Conservation (phyloP, 2,888 invertebrate species). For the Mongoloraphidia duomilia region DNA sequence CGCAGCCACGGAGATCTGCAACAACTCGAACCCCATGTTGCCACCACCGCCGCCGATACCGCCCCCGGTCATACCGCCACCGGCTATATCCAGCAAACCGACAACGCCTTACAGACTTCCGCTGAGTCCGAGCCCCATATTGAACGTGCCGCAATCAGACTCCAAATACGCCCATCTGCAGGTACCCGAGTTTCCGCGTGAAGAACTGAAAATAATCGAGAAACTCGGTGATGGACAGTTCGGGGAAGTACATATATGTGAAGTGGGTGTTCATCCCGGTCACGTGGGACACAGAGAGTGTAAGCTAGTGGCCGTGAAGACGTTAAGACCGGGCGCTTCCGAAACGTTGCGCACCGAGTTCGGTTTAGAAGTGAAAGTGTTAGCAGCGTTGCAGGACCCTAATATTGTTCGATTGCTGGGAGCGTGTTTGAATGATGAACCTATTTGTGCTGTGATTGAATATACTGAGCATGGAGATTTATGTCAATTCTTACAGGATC, state of each 20-base stretch:
- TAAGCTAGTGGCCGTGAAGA: conserved; percentile 58
- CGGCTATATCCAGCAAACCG: conserved; percentile 28
- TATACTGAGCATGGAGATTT: conserved; percentile 66
- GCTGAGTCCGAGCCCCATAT: conserved; percentile 25
- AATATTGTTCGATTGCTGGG: conserved; percentile 61
- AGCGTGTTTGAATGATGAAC: conserved; percentile 56
- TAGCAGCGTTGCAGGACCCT: conserved; percentile 52
- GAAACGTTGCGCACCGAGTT: conserved; percentile 52
- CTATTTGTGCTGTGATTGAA: conserved; percentile 63
- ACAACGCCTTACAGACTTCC: conserved; percentile 26
- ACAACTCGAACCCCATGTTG: conserved; percentile 26
- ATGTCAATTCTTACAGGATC: conserved; percentile 70
- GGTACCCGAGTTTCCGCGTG: conserved; percentile 50
- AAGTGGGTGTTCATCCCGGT: conserved; percentile 30
- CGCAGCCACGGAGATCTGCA: conserved; percentile 53
- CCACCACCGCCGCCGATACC: conserved; percentile 29
- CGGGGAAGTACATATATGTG: conserved; percentile 57
- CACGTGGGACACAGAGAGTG: conserved; percentile 20
- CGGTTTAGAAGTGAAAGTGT: conserved; percentile 52
- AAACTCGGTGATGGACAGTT: conserved; percentile 64
- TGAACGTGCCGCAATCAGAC: conserved; percentile 23
- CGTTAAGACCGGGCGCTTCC: conserved; percentile 43
- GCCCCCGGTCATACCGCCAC: conserved; percentile 25
- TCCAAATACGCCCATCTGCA: conserved; percentile 32
- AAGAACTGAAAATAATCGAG: conserved; percentile 58